Percentiles rank a stretch among this genome's conserved stretches.
These are phyloP conservation scores for Danaus melanippus DNA, from an alignment of 1,140 invertebrate species.

Conservation along the genomic window DNA sequence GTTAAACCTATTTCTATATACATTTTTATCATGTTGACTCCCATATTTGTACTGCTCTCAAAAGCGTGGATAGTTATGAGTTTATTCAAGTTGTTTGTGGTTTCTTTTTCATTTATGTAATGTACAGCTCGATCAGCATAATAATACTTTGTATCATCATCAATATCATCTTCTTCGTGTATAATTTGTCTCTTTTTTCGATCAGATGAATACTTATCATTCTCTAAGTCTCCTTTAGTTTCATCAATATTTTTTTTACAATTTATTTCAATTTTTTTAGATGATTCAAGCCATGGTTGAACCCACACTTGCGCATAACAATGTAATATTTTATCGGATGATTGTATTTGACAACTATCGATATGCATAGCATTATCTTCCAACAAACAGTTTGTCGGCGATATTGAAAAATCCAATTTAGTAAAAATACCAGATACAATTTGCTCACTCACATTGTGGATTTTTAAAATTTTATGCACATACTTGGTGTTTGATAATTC, in stretches of 20 bases:
- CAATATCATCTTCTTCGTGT: slow-evolving; percentile 38
- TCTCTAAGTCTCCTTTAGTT: slow-evolving; percentile 13
- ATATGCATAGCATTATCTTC: slow-evolving; percentile 6
- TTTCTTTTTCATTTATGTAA: slow-evolving; percentile 33
- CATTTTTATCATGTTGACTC: slow-evolving; percentile 35
- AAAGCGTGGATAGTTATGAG: slow-evolving; percentile 41
- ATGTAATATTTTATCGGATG: slow-evolving; percentile 12
- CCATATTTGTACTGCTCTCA: slow-evolving; percentile 33
- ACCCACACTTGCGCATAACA: slow-evolving; percentile 26
- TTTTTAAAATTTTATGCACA: slow-evolving; percentile 29
- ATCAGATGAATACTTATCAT: background rate
- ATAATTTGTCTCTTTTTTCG: slow-evolving; percentile 27
- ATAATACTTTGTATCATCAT: slow-evolving; percentile 45
- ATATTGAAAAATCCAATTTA: slow-evolving; percentile 28
- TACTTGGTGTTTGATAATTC: slow-evolving; percentile 22
- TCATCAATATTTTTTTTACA: slow-evolving; percentile 22
- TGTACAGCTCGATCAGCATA: slow-evolving; percentile 44
- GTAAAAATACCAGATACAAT: slow-evolving; percentile 26
- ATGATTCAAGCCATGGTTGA: slow-evolving; percentile 13
- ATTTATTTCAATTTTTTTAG: slow-evolving; percentile 27
- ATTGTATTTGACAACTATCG: slow-evolving; percentile 19
- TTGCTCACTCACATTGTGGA: slow-evolving; percentile 26
- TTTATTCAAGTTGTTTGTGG: slow-evolving; percentile 46
- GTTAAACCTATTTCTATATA: slow-evolving; percentile 53
- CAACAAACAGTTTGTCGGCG: slow-evolving; percentile 29